These are phyloP conservation scores for Pseudococcus viburni DNA, from an alignment of 2,888 invertebrate genomes.

Conservation along the genomic window DNA sequence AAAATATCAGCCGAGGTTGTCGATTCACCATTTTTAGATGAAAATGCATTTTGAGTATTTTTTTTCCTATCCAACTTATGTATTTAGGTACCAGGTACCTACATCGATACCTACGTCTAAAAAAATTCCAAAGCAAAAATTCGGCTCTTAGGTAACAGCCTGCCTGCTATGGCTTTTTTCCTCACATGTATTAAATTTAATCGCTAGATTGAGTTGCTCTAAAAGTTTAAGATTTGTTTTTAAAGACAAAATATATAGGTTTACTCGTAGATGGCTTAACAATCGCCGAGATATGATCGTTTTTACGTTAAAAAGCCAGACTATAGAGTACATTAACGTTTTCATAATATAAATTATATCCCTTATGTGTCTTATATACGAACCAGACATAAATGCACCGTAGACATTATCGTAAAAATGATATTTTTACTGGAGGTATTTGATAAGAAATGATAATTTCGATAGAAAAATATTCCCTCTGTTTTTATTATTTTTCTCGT, in stretches of 20 bases:
- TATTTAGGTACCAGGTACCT: no score
- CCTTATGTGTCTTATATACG: not conserved
- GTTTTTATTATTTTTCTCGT: not conserved
- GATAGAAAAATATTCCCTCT: constrained; percentile 6
- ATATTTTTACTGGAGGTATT: not conserved
- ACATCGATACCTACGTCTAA: no score
- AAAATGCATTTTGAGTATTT: no score
- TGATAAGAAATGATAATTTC: constrained; percentile 21
- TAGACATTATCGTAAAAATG: constrained; percentile 11
- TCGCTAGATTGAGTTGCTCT: not conserved
- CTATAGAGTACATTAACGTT: not conserved
- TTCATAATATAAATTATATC: constrained; percentile 8
- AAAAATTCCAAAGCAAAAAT: no score
- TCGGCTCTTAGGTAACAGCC: no score
- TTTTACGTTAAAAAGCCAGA: not conserved
- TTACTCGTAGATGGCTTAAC: not conserved
- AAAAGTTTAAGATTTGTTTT: not conserved
- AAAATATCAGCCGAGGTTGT: no score
- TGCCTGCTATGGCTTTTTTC: not conserved
- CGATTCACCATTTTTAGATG: no score
- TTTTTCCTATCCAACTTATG: no score
- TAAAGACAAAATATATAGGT: not conserved
- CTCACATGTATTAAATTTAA: not conserved
- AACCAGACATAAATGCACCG: not conserved
- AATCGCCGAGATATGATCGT: not conserved